phyloP scores from a whole-genome alignment of 2,797 vertebrate genomes.

The Gastrophryne carolinensis region DNA sequence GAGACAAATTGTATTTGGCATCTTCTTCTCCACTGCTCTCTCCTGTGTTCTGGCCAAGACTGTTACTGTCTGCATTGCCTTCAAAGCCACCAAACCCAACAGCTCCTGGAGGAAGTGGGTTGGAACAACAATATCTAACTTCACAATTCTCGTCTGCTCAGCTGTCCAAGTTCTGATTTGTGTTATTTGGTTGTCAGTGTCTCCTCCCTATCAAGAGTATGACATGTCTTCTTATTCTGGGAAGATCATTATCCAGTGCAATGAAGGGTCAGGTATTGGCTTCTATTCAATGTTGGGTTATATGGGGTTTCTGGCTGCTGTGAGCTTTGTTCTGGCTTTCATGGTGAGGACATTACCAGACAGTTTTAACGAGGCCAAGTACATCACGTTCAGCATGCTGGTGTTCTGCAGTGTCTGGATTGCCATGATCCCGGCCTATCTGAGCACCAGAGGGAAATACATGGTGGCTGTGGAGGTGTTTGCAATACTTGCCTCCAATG shows the following conservation, averaged over 20 bases:
- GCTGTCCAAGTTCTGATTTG: background rate
- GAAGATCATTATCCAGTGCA: slow-evolving; percentile 8
- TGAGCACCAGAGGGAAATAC: slow-evolving; percentile 22
- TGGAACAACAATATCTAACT: background rate
- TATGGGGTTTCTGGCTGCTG: slow-evolving; percentile 27
- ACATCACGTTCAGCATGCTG: slow-evolving; percentile 44
- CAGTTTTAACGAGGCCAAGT: slow-evolving; percentile 28
- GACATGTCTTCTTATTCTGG: background rate
- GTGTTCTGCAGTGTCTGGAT: slow-evolving; percentile 45
- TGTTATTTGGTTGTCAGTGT: slow-evolving; percentile 5
- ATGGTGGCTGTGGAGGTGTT: slow-evolving; percentile 25
- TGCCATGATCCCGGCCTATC: slow-evolving; percentile 25
- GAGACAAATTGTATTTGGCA: background rate
- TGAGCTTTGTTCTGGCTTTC: slow-evolving; percentile 18
- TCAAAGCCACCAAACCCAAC: slow-evolving; percentile 10
- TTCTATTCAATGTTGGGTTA: slow-evolving; percentile 31
- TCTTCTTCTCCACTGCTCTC: background rate
- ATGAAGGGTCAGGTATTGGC: background rate
- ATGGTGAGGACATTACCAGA: slow-evolving; percentile 31
- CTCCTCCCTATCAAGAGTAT: slow-evolving; percentile 14
- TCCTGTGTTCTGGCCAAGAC: slow-evolving; percentile 10
- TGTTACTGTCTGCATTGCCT: background rate
- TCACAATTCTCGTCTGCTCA: background rate
- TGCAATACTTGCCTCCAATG: slow-evolving; percentile 31
- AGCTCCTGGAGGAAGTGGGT: background rate